Percentiles rank a stretch among this genome's conserved stretches.
phyloP scores from a whole-genome alignment of 2,113 vertebrate species.

The Platanista minor region DNA sequence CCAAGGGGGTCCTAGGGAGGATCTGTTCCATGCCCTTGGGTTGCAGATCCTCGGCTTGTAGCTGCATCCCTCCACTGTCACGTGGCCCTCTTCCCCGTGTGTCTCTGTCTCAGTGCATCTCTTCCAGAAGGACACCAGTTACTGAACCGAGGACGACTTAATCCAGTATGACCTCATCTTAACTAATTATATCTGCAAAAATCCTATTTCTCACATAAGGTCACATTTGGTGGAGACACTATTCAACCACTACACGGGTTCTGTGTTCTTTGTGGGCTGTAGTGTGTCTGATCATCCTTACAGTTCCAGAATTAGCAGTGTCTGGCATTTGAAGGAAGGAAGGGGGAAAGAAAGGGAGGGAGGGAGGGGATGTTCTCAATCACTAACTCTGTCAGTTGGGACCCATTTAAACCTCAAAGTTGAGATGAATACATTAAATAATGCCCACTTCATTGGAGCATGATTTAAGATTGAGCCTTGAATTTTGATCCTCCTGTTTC shows the following conservation, averaged over 20 bases:
- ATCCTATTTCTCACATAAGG: background rate
- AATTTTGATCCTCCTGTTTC: background rate
- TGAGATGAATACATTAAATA: background rate
- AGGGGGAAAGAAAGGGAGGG: too few relatives aligned
- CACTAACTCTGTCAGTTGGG: background rate
- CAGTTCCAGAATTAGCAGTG: background rate
- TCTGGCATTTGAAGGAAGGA: background rate
- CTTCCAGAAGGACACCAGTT: background rate
- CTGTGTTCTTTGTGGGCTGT: background rate
- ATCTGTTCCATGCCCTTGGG: background rate
- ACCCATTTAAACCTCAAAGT: background rate
- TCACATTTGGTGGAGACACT: background rate
- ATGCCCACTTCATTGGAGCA: background rate
- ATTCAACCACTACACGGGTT: background rate
- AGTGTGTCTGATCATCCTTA: background rate
- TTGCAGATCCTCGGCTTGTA: background rate
- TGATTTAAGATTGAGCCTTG: background rate
- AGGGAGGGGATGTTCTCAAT: background rate
- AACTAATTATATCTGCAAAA: background rate
- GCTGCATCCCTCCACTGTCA: background rate
- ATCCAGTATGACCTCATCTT: background rate
- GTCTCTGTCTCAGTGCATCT: background rate
- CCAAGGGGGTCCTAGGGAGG: background rate
- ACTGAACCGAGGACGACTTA: background rate
- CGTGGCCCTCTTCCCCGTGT: background rate